Percentiles rank a stretch among this genome's conserved stretches.
phyloP scores from a whole-genome alignment of 2,888 invertebrate species.

The Ypsolopha scabrella region DNA sequence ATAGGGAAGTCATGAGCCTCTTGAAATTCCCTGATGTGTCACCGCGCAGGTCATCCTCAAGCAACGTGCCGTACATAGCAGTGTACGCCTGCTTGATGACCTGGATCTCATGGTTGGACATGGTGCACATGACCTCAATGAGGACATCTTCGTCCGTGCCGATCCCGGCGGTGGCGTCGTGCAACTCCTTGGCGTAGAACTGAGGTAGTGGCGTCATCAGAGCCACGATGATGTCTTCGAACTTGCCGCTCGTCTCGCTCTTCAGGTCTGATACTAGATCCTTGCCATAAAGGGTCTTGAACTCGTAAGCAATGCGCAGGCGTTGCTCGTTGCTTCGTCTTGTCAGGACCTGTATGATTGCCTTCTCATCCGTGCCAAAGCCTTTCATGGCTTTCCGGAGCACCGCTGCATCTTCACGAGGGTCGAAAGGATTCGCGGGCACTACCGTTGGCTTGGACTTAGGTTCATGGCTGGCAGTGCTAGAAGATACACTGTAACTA shows the following conservation, averaged over 20 bases:
- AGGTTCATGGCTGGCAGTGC: slow-evolving; percentile 9
- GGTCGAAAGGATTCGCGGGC: slow-evolving; percentile 82
- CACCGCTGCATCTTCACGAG: slow-evolving; percentile 82
- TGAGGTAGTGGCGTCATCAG: slow-evolving; percentile 88
- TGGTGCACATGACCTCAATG: slow-evolving; percentile 91
- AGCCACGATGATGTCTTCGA: slow-evolving; percentile 85
- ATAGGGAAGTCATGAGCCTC: slow-evolving; percentile 87
- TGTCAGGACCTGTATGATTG: slow-evolving; percentile 87
- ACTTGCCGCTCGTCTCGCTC: slow-evolving; percentile 90
- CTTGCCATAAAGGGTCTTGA: slow-evolving; percentile 90
- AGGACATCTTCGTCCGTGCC: slow-evolving; percentile 89
- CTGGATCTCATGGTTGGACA: slow-evolving; percentile 86
- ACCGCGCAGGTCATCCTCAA: slow-evolving; percentile 85
- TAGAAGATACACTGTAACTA: slow-evolving; percentile 33
- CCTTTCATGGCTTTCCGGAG: slow-evolving; percentile 94
- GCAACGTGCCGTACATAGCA: slow-evolving; percentile 77
- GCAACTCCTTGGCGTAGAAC: slow-evolving; percentile 86
- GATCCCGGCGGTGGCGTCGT: slow-evolving; percentile 85
- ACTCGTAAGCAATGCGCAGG: slow-evolving; percentile 82
- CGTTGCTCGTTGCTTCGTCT: slow-evolving; percentile 88
- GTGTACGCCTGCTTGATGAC: slow-evolving; percentile 84
- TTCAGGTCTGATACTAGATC: slow-evolving; percentile 86
- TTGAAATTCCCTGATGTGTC: slow-evolving; percentile 95
- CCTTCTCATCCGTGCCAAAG: slow-evolving; percentile 91
- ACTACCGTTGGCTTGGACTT: slow-evolving; percentile 80